These are phyloP conservation scores for Rallus crepitans DNA, from an alignment of 2,797 vertebrate species.

Conservation along the genomic window DNA sequence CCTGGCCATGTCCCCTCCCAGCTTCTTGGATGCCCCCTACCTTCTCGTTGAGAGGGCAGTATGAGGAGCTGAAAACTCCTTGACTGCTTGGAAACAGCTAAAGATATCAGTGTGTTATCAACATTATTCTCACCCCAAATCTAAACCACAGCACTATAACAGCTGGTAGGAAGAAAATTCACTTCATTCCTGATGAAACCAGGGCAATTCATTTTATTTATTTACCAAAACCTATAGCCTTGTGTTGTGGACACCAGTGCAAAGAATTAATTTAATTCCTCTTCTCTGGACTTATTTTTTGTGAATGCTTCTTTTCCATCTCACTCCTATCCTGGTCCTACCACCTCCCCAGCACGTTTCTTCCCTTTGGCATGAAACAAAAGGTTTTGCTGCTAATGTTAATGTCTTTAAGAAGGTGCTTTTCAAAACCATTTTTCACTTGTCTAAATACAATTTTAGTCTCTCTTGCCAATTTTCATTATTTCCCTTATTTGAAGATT, in stretches of 20 bases:
- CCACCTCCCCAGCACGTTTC: background rate
- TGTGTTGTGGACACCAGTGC: background rate
- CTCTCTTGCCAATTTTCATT: background rate
- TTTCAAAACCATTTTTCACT: background rate
- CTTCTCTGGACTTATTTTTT: background rate
- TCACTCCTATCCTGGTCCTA: background rate
- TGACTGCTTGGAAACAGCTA: no score
- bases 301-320: background rate
- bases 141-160: no score
- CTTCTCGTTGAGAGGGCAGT: no score
- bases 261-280: background rate
- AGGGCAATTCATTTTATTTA: background rate
- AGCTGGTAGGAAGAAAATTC: no score
- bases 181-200: no score
- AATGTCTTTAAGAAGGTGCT: background rate
- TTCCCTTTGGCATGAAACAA: background rate
- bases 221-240: background rate
- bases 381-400: background rate
- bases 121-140: no score
- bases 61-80: no score
- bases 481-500: background rate
- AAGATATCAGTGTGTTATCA: no score
- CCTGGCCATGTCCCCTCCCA: no score
- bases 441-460: background rate
- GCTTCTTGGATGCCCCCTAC: no score